A percentile compares a stretch with the other conserved stretches of the same genome.
These are phyloP conservation scores for Zosterops hypoxanthus DNA, from an alignment of 2,113 vertebrate genomes.

Conservation along the genomic window DNA sequence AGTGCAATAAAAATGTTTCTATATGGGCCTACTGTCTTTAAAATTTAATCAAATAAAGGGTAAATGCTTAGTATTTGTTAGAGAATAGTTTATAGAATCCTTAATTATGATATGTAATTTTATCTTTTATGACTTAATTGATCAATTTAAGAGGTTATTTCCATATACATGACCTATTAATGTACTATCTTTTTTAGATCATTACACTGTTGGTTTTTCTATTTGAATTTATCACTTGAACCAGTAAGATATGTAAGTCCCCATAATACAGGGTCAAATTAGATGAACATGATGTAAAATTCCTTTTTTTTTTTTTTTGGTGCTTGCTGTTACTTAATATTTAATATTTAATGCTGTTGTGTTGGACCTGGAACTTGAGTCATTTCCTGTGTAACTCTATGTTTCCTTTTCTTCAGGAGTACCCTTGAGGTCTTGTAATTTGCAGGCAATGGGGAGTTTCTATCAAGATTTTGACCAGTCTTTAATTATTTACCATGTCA, in stretches of 20 bases:
- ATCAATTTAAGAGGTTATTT: neutral
- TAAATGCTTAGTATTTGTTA: neutral
- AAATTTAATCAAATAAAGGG: neutral
- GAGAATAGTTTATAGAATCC: neutral
- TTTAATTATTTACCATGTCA: slow-evolving; percentile 75
- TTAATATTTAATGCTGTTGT: slow-evolving; percentile 36
- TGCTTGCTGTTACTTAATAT: slow-evolving; percentile 42
- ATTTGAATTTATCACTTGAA: neutral
- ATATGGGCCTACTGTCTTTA: neutral
- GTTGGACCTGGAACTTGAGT: neutral
- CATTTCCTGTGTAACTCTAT: neutral
- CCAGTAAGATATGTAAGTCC: neutral
- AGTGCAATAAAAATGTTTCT: neutral
- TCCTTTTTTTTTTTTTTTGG: neutral
- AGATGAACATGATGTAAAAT: too few species aligned
- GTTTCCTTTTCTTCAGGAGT: neutral
- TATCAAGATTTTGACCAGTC: slow-evolving; percentile 61
- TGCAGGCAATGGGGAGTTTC: slow-evolving; percentile 49
- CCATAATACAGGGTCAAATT: neutral
- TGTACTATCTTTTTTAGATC: neutral
- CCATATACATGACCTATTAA: neutral
- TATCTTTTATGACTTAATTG: neutral
- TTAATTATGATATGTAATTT: neutral
- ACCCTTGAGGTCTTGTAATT: slow-evolving; percentile 48
- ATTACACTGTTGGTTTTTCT: neutral